These are phyloP conservation scores for Hydrotaea cyrtoneurina DNA, from an alignment of 2,888 invertebrate species.

Conservation along the genomic window DNA sequence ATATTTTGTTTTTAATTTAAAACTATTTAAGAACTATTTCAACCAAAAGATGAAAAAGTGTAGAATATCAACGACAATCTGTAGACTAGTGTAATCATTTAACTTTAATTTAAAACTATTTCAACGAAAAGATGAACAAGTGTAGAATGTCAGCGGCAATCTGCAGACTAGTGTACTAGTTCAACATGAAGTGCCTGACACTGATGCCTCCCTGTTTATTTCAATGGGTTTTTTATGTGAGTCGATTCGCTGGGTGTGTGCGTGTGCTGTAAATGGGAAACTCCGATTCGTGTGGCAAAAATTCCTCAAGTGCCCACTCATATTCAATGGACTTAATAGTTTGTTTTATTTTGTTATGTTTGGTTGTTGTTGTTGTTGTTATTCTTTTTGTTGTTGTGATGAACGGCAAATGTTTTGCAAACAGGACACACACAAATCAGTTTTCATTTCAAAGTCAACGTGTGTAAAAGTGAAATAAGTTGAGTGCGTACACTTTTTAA, in stretches of 20 bases:
- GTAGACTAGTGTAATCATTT: too few species aligned
- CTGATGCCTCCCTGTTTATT: not conserved
- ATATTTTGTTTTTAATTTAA: too few species aligned
- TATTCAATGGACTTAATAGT: not conserved
- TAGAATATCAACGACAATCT: too few species aligned
- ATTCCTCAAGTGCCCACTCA: conserved; percentile 34
- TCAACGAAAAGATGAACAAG: too few species aligned
- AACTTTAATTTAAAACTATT: too few species aligned
- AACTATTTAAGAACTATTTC: too few species aligned
- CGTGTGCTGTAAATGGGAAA: not conserved
- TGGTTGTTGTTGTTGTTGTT: too few species aligned
- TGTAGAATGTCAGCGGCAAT: conserved; percentile 39
- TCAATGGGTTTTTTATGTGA: conserved; percentile 28
- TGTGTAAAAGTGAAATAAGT: not conserved
- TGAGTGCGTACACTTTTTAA: not conserved
- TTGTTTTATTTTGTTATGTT: not conserved
- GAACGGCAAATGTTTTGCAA: too few species aligned
- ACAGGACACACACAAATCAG: not conserved
- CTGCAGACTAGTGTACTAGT: conserved; percentile 25
- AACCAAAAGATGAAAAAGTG: too few species aligned
- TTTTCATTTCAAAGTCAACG: not conserved
- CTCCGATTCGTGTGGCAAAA: not conserved
- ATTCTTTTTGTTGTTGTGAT: not conserved
- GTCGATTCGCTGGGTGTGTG: conserved; percentile 2
- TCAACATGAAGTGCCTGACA: not conserved